Evolutionary conservation across 2,113 vertebrate species (phyloP), one percentile per base, ranked within the genome.

Genomic region (Pipra filicauda): DNA sequence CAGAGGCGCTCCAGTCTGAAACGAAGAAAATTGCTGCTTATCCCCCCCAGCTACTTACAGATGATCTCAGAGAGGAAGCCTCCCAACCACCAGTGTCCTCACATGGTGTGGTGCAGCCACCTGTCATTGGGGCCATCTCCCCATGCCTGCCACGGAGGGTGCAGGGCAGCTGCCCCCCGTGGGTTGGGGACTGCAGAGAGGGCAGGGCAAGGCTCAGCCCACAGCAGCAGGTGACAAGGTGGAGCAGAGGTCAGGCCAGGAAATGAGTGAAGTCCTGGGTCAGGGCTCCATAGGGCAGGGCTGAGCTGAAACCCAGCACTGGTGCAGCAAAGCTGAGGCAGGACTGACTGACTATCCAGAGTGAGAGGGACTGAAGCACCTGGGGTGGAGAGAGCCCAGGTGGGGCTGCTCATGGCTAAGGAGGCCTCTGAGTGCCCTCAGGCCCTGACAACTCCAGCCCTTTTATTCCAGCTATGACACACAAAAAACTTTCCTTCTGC

Each of bases 81-180:
- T 7, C 46, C 52, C 54, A 28, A 28, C 23, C 55, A 39, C 10
- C 43, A 65, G 33, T 11, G 7, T 23, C 58, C 43, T 72, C 43
- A 12, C 1, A 3, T 0, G 1, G 26, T 26, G 18, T 1, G 8
- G 48, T 15, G 31, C 12, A 7, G 64, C 66, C n/a, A 12, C 59
- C 37, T 9, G 8, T 14, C 4, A 4, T 3, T 39, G 5, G 10
- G 17, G 11, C 30, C 30, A 52, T 16, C 19, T 41, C 30, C 24
- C 11, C 6, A 0, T 19, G 17, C 19, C 62, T 27, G 1, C 18
- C 2, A 2, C 4, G 18, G 28, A 20, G 11, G 0, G 1, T 3
- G 5, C 2, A 2, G 43, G 24, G 10, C 66, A 70, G n/a, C 4
- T 8, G 19, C 27, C 49, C 17, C 12, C 71, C 1, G 2, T 26